Percentiles rank a stretch among this genome's conserved stretches.
Evolutionary conservation across 2,888 invertebrate genomes (phyloP).

Genomic region (Agrotis exclamationis): DNA sequence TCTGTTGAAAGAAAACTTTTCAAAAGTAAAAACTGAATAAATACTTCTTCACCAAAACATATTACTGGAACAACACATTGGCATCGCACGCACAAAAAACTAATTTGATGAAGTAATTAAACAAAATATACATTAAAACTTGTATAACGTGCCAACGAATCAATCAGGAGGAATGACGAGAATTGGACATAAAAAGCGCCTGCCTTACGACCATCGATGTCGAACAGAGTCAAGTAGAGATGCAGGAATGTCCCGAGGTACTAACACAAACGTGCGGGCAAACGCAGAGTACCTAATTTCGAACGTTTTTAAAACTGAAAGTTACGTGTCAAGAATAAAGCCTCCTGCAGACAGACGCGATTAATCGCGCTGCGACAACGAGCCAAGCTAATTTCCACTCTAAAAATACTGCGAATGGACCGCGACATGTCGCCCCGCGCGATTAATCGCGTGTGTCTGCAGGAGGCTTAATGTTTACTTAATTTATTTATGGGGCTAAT

Average conservation of each 20-base stretch:
- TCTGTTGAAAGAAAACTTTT: neutral
- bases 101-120: slow-evolving; percentile 56
- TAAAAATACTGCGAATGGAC: no score
- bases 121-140: slow-evolving; percentile 44
- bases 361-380: no score
- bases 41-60: neutral
- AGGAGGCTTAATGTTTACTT: no score
- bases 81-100: slow-evolving; percentile 10
- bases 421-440: no score
- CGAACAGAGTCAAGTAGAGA: slow-evolving; percentile 31
- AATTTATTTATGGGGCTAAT: no score
- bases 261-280: no score
- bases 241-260: slow-evolving; percentile 35
- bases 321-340: no score
- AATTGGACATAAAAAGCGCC: slow-evolving; percentile 73
- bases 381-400: no score
- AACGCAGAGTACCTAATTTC: no score
- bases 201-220: slow-evolving; percentile 72
- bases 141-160: slow-evolving; percentile 68
- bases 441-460: no score
- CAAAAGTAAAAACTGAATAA: neutral
- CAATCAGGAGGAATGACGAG: slow-evolving; percentile 76
- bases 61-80: slow-evolving; percentile 19
- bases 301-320: no score
- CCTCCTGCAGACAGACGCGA: no score